Evolutionary conservation across 2,113 vertebrate species (phyloP).

Genomic region (Pluvialis apricaria): DNA sequence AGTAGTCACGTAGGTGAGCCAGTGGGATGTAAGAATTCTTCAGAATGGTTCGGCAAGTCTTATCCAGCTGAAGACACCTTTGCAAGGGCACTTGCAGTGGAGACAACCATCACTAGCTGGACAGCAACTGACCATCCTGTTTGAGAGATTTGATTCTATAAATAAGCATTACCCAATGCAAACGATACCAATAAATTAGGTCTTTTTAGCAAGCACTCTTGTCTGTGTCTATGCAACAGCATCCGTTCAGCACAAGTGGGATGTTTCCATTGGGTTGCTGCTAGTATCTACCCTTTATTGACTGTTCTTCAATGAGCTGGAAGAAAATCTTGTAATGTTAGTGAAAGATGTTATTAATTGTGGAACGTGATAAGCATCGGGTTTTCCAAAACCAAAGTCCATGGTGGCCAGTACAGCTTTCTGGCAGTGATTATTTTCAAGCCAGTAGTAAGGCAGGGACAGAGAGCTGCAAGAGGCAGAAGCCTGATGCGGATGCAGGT

Average conservation of each 20-base stretch:
- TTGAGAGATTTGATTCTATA: neutral
- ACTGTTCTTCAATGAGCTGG: neutral
- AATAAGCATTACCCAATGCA: neutral
- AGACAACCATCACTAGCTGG: neutral
- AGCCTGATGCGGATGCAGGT: neutral
- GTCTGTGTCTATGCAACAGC: neutral
- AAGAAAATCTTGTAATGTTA: neutral
- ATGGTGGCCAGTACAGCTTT: neutral
- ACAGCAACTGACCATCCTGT: neutral
- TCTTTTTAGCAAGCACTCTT: neutral
- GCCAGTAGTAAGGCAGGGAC: neutral
- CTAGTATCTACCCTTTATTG: neutral
- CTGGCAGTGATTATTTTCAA: neutral
- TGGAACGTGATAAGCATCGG: neutral
- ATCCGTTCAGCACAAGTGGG: neutral
- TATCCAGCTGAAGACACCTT: neutral
- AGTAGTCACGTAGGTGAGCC: rapidly evolving
- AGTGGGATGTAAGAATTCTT: neutral
- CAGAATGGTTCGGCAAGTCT: neutral
- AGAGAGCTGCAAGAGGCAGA: neutral
- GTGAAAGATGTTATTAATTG: neutral
- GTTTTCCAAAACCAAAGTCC: neutral
- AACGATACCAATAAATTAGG: neutral
- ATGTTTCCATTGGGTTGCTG: neutral
- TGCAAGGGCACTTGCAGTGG: neutral